These are phyloP conservation scores for Scophthalmus maximus DNA, from an alignment of 2,113 vertebrate species.

Conservation along the genomic window DNA sequence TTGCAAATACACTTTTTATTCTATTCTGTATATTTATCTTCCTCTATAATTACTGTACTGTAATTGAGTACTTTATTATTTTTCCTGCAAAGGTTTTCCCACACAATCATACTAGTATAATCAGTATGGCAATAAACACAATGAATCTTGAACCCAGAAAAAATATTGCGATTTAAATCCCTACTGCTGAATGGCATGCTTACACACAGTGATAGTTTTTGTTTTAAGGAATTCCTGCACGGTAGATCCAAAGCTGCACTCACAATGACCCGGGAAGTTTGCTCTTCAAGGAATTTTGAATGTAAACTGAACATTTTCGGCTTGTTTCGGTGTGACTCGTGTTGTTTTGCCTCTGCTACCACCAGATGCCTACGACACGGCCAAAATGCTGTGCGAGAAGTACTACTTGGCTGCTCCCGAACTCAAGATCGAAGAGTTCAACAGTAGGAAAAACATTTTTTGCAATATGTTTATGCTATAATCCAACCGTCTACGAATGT, in stretches of 20 bases:
- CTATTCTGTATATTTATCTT: no score
- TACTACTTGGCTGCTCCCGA: slow-evolving; percentile 92
- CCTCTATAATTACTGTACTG: no score
- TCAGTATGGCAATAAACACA: no score
- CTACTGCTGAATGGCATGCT: background rate
- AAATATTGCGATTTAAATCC: no score
- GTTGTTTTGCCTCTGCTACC: slow-evolving; percentile 2
- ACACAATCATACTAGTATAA: no score
- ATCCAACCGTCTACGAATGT: background rate
- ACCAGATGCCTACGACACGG: slow-evolving; percentile 94
- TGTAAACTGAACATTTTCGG: background rate
- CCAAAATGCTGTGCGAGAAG: slow-evolving; percentile 95
- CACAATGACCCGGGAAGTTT: slow-evolving; percentile 19
- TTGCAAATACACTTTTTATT: background rate
- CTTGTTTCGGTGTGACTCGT: background rate
- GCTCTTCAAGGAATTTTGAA: background rate
- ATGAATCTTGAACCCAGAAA: no score
- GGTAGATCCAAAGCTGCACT: slow-evolving; percentile 9
- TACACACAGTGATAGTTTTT: slow-evolving; percentile 30
- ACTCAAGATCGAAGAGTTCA: slow-evolving; percentile 92
- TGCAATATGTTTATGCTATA: no score
- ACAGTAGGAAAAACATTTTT: slow-evolving; percentile 80
- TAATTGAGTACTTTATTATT: no score
- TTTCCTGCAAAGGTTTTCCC: no score
- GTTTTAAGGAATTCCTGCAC: no score